Conservation (phyloP, 1,140 invertebrate genomes). For the Lasioglossum baleicum region DNA sequence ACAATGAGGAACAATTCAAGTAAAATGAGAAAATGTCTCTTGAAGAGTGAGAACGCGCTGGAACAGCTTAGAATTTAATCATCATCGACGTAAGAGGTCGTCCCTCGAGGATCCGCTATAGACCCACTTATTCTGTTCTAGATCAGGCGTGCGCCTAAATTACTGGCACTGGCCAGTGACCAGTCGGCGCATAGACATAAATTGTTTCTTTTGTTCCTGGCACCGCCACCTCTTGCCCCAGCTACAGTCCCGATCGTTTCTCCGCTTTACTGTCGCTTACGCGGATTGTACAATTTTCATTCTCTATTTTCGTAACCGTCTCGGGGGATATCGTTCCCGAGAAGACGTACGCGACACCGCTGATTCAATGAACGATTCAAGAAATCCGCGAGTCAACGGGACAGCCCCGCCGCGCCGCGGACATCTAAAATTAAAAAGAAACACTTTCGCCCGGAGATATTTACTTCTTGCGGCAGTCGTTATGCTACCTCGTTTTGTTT, state of each 20-base stretch:
- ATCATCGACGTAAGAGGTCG: too few relatives aligned
- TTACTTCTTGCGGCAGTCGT: background rate
- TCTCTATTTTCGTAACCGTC: slow-evolving; percentile 67
- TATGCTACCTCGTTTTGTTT: background rate
- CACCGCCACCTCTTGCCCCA: slow-evolving; percentile 27
- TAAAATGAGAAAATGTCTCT: too few relatives aligned
- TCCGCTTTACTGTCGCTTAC: slow-evolving; percentile 67
- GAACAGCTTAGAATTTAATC: too few relatives aligned
- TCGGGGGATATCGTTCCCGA: slow-evolving; percentile 34
- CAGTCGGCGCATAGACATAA: background rate
- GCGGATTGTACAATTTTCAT: slow-evolving; percentile 56
- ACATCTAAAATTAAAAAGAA: slow-evolving; percentile 31
- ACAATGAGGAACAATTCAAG: too few relatives aligned
- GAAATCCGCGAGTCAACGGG: background rate
- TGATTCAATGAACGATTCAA: slow-evolving; percentile 27
- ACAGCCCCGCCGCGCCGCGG: background rate
- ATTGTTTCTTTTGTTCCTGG: slow-evolving; percentile 19
- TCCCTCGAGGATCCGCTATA: background rate
- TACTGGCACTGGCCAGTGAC: background rate
- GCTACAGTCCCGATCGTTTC: slow-evolving; percentile 30
- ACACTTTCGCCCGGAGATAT: background rate
- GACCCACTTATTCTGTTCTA: slow-evolving; percentile 4
- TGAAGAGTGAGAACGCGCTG: too few relatives aligned
- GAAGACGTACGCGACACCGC: slow-evolving; percentile 23
- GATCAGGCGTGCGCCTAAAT: background rate